Evolutionary conservation across 2,888 invertebrate species (phyloP), one percentile per base, ranked within the genome.

Genomic region (Scaptomyza flava): DNA sequence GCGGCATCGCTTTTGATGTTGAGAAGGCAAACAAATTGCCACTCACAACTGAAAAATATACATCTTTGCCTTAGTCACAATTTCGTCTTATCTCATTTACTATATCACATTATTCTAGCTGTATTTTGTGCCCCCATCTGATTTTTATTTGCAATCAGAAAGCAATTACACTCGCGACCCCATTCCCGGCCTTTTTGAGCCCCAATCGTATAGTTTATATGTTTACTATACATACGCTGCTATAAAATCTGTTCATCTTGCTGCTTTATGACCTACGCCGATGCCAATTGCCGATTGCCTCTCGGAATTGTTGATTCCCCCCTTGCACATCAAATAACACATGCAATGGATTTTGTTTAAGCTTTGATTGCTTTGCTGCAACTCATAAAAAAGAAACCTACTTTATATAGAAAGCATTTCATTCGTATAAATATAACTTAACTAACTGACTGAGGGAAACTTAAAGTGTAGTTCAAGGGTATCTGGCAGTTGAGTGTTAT

Each of bases 131-230:
- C 8, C 38, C 7, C 38, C 31, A 63, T 53, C 60, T 66, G 74
- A 77, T 70, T 73, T 23, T 65, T 43, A 68, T 81, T 69, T 66
- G 69, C 82, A 79, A 79, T 68, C 66, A 70, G 68, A 80, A 59
- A 79, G 80, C 77, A 74, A 45, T 52, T 41, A 38, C 56, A 17
- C 30, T 4, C 33, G 9, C 27, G 45, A n/a, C 52, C 14, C 14
- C 27, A 2, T 23, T 17, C 23, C 11, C 14, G 5, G 34, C 20
- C 36, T 5, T 5, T 17, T 12, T 17, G 11, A 17, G 0, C 50
- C 50, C 23, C 23, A 36, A 36, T 36, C 62, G 62, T 53, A 9
- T 17, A 17, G 17, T 17, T 17, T 17, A 17, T 47, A 54, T 14
- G n/a, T n/a, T n/a, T n/a, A 38, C 5, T n/a, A 7, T 36, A n/a